Evolutionary conservation across 2,113 vertebrate species (phyloP).

Genomic region (Larimichthys polyactis): DNA sequence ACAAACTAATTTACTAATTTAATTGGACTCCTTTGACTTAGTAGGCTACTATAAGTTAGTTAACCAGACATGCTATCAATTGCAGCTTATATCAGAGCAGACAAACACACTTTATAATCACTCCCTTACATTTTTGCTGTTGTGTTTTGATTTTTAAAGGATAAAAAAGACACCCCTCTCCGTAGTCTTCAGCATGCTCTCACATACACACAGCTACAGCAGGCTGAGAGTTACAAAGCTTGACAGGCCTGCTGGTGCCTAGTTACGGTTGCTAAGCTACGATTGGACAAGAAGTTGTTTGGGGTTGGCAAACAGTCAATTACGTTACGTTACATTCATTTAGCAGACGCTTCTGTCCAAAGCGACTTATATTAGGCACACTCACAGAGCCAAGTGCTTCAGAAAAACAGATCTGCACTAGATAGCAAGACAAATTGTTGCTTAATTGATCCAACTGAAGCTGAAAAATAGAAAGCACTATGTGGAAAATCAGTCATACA

Average conservation of each 20-base stretch:
- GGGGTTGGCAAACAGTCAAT: background rate
- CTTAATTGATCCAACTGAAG: slow-evolving; percentile 23
- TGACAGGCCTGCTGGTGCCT: background rate
- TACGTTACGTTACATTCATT: background rate
- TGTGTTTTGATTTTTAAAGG: background rate
- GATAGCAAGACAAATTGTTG: background rate
- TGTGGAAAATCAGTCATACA: slow-evolving; percentile 7
- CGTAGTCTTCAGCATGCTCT: background rate
- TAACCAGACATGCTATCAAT: background rate
- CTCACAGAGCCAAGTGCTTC: background rate
- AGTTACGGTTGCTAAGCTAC: background rate
- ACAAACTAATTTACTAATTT: background rate
- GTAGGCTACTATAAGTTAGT: background rate
- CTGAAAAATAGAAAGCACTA: slow-evolving; percentile 17
- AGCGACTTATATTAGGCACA: background rate
- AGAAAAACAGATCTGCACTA: background rate
- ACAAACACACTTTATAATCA: background rate
- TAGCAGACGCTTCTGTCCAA: background rate
- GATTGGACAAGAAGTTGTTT: background rate
- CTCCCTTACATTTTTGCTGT: background rate
- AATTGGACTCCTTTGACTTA: background rate
- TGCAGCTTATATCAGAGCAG: background rate
- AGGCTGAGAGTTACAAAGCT: background rate
- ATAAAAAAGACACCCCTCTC: background rate
- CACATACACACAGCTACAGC: background rate